phyloP scores from a whole-genome alignment of 92 coral and sea anemone species.

The Blastomussa wellsi region DNA sequence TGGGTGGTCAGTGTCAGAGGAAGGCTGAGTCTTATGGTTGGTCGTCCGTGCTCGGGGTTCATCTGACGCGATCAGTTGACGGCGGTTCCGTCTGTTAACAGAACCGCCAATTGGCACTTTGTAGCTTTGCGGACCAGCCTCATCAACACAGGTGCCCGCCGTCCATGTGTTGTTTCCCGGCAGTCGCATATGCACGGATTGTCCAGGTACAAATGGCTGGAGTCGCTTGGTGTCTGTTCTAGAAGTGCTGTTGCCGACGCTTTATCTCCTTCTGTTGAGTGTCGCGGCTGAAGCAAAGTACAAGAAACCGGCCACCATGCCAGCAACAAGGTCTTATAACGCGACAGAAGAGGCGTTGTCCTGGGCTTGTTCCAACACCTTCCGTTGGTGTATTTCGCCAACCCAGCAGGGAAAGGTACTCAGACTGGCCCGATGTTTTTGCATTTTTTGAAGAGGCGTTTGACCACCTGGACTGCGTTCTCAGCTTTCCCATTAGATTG shows the following conservation, averaged over 20 bases:
- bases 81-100: conserved; percentile 1
- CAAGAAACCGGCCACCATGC: not conserved
- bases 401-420: not conserved
- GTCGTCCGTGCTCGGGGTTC: not conserved
- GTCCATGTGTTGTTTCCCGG: conserved; percentile 4
- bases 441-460: conserved; percentile 1
- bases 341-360: not conserved
- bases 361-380: not conserved
- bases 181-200: not conserved
- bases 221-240: too few relatives aligned
- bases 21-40: too few relatives aligned
- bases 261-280: too few relatives aligned
- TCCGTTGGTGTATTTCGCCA: not conserved
- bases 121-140: not conserved
- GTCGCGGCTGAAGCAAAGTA: not conserved
- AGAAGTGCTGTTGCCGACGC: too few relatives aligned
- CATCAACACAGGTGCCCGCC: not conserved
- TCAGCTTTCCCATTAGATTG: too few relatives aligned
- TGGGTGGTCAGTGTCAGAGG: not conserved
- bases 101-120: not conserved
- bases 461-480: conserved; percentile 1
- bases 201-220: not conserved
- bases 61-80: not conserved
- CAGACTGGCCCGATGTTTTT: conserved; percentile 1
- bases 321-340: not conserved